Percentiles rank a stretch among this genome's conserved stretches.
phyloP scores from a whole-genome alignment of 2,113 vertebrate genomes.

The Mandrillus leucophaeus region DNA sequence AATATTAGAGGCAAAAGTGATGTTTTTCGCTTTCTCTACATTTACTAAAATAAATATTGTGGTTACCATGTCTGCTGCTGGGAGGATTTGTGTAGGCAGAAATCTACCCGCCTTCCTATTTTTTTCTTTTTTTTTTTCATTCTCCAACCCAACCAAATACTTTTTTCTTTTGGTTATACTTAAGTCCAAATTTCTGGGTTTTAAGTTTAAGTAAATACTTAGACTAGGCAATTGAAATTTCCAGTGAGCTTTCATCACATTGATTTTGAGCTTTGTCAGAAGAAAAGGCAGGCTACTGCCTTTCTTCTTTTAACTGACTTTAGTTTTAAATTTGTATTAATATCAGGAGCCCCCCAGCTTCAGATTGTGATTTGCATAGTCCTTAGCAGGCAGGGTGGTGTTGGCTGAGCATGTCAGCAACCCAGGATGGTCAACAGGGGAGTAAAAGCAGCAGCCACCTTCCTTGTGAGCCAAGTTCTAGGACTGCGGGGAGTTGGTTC shows the following conservation, averaged over 20 bases:
- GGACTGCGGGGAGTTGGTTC: not conserved
- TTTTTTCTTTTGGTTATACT: slow-evolving; percentile 67
- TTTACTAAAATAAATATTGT: slow-evolving; percentile 81
- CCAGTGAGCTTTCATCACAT: not conserved
- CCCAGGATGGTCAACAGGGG: not conserved
- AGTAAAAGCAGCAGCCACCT: not conserved
- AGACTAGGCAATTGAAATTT: slow-evolving; percentile 62
- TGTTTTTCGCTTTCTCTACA: slow-evolving; percentile 69
- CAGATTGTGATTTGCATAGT: not conserved
- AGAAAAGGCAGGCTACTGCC: not conserved
- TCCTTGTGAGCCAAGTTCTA: not conserved
- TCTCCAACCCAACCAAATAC: slow-evolving; percentile 61
- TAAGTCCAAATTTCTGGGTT: slow-evolving; percentile 72
- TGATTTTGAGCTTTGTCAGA: slow-evolving; percentile 57
- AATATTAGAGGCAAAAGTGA: slow-evolving; percentile 68
- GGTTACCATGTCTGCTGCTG: slow-evolving; percentile 68
- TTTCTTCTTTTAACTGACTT: not conserved
- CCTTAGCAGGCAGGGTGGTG: not conserved
- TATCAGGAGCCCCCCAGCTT: not conserved
- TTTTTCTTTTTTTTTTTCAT: slow-evolving; percentile 10
- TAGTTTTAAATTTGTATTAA: slow-evolving; percentile 7
- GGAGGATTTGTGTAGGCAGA: slow-evolving; percentile 65
- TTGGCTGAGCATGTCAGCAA: not conserved
- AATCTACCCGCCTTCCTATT: not conserved
- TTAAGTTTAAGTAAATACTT: slow-evolving; percentile 74